Evolutionary conservation across 2,888 invertebrate genomes (phyloP), one percentile per base, ranked within the genome.

Genomic region (Lacanobia wlatinum): DNA sequence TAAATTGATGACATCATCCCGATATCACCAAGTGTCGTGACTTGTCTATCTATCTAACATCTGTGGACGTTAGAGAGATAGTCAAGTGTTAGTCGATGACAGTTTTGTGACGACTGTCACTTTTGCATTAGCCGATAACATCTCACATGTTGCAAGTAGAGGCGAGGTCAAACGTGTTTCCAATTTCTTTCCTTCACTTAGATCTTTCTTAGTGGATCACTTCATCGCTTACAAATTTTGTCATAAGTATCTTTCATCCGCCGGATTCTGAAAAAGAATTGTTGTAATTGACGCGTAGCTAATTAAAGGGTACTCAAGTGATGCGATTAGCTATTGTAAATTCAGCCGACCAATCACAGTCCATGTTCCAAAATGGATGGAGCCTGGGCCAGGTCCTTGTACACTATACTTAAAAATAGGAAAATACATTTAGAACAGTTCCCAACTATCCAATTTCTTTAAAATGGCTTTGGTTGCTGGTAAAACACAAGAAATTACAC

Each of bases 1-100:
- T 77, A 52, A 58, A 28, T 43, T 43, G 66, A 67, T 77, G 78
- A 77, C 77, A 73, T 77, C 78, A 77, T 63, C 14, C 34, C 23
- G 56, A 63, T 73, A 59, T 52, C 59, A 63, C 58, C 46, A 67
- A 70, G 10, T 60, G 9, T 55, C 73, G 34, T 67, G 73, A 78
- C 59, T 73, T n/a, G 55, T 21, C 6, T 52, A 8, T 14, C 0
- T n/a, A 12, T 18, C 12, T 2, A 8, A 52, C 34, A 58, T 73
- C 50, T 58, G 34, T 28, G 12, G 21, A 38, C 14, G 23, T n/a
- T n/a, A n/a, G n/a, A n/a, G n/a, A n/a, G n/a, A n/a, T n/a, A n/a
- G n/a, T n/a, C n/a, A n/a, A n/a, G n/a, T n/a, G n/a, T n/a, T n/a
- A n/a, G 43, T 43, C 12, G 14, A 48, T 53, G 52, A 40, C 46